These are phyloP conservation scores for Symphodus melops DNA, from an alignment of 2,113 vertebrate species.

Conservation along the genomic window DNA sequence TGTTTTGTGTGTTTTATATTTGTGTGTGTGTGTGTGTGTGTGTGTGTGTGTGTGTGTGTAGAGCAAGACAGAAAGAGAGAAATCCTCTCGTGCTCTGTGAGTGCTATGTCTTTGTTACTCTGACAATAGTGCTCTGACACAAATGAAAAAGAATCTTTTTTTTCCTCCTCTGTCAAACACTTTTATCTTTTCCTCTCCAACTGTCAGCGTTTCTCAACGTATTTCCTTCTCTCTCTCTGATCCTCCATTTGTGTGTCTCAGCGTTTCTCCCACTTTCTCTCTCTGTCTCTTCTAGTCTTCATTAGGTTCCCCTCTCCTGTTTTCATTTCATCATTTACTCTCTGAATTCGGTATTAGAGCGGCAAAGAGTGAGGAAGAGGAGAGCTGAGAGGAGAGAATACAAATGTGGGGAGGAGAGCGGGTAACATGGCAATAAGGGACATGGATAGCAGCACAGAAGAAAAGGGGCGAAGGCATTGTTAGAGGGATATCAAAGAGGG, in stretches of 20 bases:
- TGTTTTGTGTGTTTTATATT: conserved; percentile 46
- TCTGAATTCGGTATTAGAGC: conserved; percentile 46
- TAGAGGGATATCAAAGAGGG: conserved; percentile 37
- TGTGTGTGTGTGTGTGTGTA: conserved; percentile 25
- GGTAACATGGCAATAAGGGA: conserved; percentile 25
- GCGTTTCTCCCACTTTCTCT: conserved; percentile 53
- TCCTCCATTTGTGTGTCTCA: conserved; percentile 66
- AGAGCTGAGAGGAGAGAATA: conserved; percentile 24
- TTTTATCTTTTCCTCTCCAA: conserved; percentile 67
- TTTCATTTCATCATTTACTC: conserved; percentile 65
- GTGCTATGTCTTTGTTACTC: conserved; percentile 74
- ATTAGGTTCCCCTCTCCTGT: conserved; percentile 61
- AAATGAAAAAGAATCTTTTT: conserved; percentile 70
- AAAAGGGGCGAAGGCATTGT: conserved; percentile 18
- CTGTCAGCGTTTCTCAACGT: conserved; percentile 70
- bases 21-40: conserved; percentile 29
- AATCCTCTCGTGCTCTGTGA: conserved; percentile 65
- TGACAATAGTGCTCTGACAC: conserved; percentile 69
- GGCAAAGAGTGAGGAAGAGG: conserved; percentile 20
- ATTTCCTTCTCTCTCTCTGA: conserved; percentile 45
- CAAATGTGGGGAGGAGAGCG: conserved; percentile 18
- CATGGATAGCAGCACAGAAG: conserved; percentile 7
- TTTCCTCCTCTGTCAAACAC: conserved; percentile 64
- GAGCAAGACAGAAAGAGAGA: conserved; percentile 41
- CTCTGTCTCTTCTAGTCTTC: conserved; percentile 60